Evolutionary conservation across 2,797 vertebrate genomes (phyloP).

Genomic region (Scarus forsteni): DNA sequence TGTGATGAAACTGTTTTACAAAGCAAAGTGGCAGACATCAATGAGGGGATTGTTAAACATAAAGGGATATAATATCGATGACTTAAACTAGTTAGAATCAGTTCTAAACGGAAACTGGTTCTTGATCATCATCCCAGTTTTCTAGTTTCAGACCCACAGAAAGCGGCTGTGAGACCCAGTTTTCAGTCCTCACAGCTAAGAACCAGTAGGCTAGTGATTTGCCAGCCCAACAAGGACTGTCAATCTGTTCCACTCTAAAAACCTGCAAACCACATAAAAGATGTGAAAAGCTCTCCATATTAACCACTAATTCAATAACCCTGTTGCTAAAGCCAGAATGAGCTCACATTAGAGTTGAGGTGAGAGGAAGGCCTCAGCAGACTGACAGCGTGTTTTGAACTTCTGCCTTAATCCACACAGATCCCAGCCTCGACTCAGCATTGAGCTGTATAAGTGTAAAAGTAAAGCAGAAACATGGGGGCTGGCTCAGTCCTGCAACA

Average conservation of each 20-base stretch:
- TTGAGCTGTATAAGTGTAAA: slow-evolving; percentile 52
- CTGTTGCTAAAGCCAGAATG: slow-evolving; percentile 38
- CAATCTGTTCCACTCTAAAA: slow-evolving; percentile 43
- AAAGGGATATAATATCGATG: no score
- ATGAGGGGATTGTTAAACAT: no score
- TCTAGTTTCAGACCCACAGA: no score
- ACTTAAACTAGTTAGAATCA: no score
- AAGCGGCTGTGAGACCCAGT: no score
- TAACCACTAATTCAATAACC: slow-evolving; percentile 53
- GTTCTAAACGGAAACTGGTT: no score
- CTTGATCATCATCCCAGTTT: no score
- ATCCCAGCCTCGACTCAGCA: slow-evolving; percentile 45
- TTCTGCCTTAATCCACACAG: slow-evolving; percentile 63
- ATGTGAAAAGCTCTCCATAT: slow-evolving; percentile 48
- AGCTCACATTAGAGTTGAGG: slow-evolving; percentile 37
- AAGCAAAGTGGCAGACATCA: no score
- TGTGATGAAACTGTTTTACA: no score
- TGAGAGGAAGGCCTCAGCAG: slow-evolving; percentile 46
- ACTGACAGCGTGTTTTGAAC: slow-evolving; percentile 63
- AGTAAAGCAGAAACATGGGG: slow-evolving; percentile 50
- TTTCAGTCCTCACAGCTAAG: no score
- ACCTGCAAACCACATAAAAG: slow-evolving; percentile 39
- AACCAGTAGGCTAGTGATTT: no score
- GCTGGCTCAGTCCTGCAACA: slow-evolving; percentile 57
- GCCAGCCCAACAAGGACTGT: slow-evolving; percentile 15